Conservation (phyloP, 1,140 invertebrate genomes). For the Ephestia elutella region DNA sequence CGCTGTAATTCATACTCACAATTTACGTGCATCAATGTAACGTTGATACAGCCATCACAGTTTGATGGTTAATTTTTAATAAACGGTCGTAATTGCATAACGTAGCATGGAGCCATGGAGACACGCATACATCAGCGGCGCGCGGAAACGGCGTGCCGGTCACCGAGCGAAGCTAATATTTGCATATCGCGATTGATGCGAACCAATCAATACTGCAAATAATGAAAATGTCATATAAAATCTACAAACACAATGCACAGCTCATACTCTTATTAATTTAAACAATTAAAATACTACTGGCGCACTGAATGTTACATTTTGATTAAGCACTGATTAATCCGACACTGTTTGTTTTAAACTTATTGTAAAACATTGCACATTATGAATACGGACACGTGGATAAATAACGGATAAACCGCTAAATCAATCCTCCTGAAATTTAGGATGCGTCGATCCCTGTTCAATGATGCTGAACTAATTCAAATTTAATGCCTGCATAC, state of each 20-base stretch:
- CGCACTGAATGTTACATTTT: conserved; percentile 6
- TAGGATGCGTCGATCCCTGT: not conserved
- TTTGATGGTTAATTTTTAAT: conserved; percentile 60
- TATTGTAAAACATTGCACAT: conserved; percentile 9
- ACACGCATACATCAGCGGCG: conserved; percentile 62
- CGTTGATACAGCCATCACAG: not conserved
- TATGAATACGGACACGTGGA: conserved; percentile 7
- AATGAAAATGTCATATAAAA: conserved; percentile 67
- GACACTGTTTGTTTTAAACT: conserved; percentile 2
- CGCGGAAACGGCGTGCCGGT: conserved; percentile 45
- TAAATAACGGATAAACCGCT: conserved; percentile 11
- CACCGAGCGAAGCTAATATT: conserved; percentile 66
- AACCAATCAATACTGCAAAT: conserved; percentile 72
- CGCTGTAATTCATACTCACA: too few relatives aligned
- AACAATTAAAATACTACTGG: conserved; percentile 27
- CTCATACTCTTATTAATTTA: conserved; percentile 44
- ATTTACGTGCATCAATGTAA: not conserved
- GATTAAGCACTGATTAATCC: conserved; percentile 5
- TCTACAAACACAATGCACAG: conserved; percentile 55
- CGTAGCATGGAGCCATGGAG: conserved; percentile 51
- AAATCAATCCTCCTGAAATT: conserved; percentile 14
- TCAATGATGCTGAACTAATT: conserved; percentile 5
- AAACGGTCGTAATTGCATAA: conserved; percentile 68
- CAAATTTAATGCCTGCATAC: not conserved
- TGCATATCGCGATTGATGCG: conserved; percentile 72